These are phyloP conservation scores for Plagodis dolabraria DNA, from an alignment of 2,888 invertebrate genomes.

Conservation along the genomic window DNA sequence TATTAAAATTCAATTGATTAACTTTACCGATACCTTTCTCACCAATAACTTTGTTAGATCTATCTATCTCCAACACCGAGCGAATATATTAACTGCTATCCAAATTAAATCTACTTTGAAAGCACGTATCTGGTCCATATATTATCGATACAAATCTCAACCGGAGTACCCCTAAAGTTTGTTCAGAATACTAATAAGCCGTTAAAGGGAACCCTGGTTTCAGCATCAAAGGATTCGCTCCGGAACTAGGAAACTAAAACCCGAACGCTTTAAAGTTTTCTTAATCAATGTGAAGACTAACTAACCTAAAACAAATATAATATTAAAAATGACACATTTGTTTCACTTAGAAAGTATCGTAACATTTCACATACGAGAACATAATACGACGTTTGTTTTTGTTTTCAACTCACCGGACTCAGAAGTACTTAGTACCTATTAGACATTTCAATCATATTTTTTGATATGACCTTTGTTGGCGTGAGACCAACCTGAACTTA, in stretches of 20 bases:
- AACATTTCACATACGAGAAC: no score
- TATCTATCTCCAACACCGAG: constrained; percentile 21
- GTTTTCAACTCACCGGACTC: no score
- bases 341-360: no score
- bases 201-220: constrained; percentile 49
- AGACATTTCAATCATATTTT: no score
- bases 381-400: no score
- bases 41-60: constrained; percentile 24
- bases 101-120: constrained; percentile 37
- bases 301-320: constrained; percentile 3
- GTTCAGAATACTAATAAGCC: constrained; percentile 75
- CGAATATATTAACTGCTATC: constrained; percentile 31
- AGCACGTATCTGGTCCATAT: constrained; percentile 62
- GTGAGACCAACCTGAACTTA: no score
- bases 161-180: constrained; percentile 67
- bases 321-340: neutral
- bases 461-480: no score
- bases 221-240: constrained; percentile 58
- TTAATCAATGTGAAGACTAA: constrained; percentile 16
- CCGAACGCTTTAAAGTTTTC: constrained; percentile 43
- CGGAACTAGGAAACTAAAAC: constrained; percentile 38
- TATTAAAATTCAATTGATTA: constrained; percentile 13
- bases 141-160: constrained; percentile 72
- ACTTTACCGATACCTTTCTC: constrained; percentile 18
- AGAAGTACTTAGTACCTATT: no score